phyloP scores from a whole-genome alignment of 1,140 invertebrate genomes.

The Coelopa frigida region DNA sequence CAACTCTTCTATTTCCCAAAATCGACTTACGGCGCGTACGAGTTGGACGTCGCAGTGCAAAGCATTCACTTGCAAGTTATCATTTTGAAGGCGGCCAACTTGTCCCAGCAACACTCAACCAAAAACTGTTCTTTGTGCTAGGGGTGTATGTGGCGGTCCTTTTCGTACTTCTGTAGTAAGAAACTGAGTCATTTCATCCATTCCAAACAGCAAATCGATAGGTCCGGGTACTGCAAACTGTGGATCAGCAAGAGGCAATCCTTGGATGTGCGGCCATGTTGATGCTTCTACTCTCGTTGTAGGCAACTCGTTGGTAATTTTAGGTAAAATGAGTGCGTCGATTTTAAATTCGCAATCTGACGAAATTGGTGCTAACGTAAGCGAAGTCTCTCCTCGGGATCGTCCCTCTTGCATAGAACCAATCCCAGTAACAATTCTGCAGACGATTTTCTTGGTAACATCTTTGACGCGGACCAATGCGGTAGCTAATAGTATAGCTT shows the following conservation, averaged over 20 bases:
- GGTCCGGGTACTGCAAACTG: background rate
- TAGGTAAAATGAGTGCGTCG: background rate
- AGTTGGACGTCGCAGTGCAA: background rate
- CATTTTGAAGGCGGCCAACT: background rate
- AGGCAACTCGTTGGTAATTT: slow-evolving; percentile 4
- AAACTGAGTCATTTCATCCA: slow-evolving; percentile 6
- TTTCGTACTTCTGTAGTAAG: slow-evolving; percentile 1
- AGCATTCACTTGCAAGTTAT: background rate
- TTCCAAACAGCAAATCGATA: background rate
- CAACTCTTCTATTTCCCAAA: slow-evolving; percentile 1
- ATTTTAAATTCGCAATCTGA: too few relatives aligned
- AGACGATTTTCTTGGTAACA: too few relatives aligned
- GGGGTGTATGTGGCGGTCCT: background rate
- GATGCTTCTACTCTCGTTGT: background rate
- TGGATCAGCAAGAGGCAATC: slow-evolving; percentile 1
- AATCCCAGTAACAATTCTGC: too few relatives aligned
- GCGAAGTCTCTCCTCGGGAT: too few relatives aligned
- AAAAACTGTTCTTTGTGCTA: background rate
- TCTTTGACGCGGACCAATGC: too few relatives aligned
- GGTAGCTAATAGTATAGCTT: too few relatives aligned
- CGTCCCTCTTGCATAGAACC: too few relatives aligned
- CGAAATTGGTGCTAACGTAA: too few relatives aligned
- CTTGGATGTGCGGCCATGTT: background rate
- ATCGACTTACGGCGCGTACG: background rate
- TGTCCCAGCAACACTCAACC: slow-evolving; percentile 3